Evolutionary conservation across 2,888 invertebrate species (phyloP), one percentile per base, ranked within the genome.

Genomic region (Sericinus montela): DNA sequence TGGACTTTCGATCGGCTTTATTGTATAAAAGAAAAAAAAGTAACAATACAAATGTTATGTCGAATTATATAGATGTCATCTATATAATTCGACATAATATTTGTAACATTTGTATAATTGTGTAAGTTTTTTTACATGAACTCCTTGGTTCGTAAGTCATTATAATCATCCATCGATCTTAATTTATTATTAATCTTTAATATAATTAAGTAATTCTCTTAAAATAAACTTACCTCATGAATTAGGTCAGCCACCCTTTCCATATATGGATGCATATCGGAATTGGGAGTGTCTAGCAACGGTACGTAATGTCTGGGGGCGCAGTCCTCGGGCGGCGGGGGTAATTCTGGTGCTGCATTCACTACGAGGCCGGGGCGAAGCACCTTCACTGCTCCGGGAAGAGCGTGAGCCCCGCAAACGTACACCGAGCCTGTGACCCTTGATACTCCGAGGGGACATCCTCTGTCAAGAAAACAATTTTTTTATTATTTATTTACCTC

Each of bases 281-380:
- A 92, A 54, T 91, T 91, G 0, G 94, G 93, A 6, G 92, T 91
- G 74, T 97, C 97, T 52, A 93, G 89, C 2, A 95, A 90, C 15
- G 93, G 91, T 9, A 97, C 92, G 55, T 93, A 92, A 53, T 94
- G 87, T 63, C 93, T 93, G 38, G 88, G 83, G 0, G 90, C 90
- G 54, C 91, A 93, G 42, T 89, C 87, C 61, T 91, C 90, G 4
- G 92, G 91, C 1, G 87, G 85, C 46, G 93, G 92, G 0, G 96
- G 96, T 38, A 97, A 89, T 70, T 97, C 97, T 0, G 94, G 92
- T 0, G 97, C 96, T 14, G 93, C 94, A 70, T 95, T 96, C 45
- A 97, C 92, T 32, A 97, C 92, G 63, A 94, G 93, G 1, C 94
- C 93, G 43, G 97, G 93, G 38, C 92, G 91, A 28, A 94, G 82